Evolutionary conservation across 2,888 invertebrate genomes (phyloP).

Genomic region (Tachina lurida): DNA sequence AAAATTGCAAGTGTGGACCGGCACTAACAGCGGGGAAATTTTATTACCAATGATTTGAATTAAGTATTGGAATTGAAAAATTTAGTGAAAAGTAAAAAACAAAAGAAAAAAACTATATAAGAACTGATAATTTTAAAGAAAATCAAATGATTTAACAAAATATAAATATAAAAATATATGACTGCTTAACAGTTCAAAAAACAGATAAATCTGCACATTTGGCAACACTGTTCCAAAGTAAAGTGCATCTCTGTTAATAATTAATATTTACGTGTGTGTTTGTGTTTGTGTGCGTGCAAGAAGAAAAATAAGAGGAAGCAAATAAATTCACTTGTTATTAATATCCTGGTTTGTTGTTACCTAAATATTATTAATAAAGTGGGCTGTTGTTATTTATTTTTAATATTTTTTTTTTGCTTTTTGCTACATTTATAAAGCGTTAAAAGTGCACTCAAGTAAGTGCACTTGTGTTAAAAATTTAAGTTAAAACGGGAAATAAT

Average conservation of each 20-base stretch:
- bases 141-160: too few relatives aligned
- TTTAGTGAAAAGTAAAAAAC: too few relatives aligned
- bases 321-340: slow-evolving; percentile 18
- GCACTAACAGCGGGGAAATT: too few relatives aligned
- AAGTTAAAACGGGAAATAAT: slow-evolving; percentile 8
- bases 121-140: too few relatives aligned
- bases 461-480: slow-evolving; percentile 42
- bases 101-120: too few relatives aligned
- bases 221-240: background rate
- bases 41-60: too few relatives aligned
- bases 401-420: too few relatives aligned
- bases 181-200: too few relatives aligned
- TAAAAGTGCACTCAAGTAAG: slow-evolving; percentile 56
- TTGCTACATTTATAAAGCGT: slow-evolving; percentile 45
- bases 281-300: background rate
- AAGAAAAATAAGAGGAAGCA: background rate
- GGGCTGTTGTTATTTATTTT: background rate
- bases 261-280: slow-evolving; percentile 1
- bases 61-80: too few relatives aligned
- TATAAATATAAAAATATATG: too few relatives aligned
- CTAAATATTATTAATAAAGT: slow-evolving; percentile 51
- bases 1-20: too few relatives aligned
- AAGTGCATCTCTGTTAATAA: slow-evolving; percentile 53
- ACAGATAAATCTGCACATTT: too few relatives aligned
- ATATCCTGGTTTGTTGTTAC: slow-evolving; percentile 53